A percentile compares a stretch with the other conserved stretches of the same genome.
Conservation (phyloP, 2,888 invertebrate species). For the Eucera pruinosa region DNA sequence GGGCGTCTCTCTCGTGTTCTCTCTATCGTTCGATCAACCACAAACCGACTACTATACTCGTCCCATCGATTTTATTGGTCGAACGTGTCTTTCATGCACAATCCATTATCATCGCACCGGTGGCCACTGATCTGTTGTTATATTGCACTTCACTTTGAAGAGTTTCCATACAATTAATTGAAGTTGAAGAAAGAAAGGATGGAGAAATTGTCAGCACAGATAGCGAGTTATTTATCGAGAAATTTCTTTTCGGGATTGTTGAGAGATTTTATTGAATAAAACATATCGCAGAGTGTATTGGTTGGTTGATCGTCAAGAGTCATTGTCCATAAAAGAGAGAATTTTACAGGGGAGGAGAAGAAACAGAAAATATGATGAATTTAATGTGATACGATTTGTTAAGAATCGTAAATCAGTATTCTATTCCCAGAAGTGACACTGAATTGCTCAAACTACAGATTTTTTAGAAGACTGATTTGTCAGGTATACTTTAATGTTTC, state of each 20-base stretch:
- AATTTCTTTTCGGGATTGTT: slow-evolving; percentile 2
- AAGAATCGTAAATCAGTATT: too few relatives aligned
- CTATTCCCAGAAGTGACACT: too few relatives aligned
- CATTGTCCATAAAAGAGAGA: too few relatives aligned
- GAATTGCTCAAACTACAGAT: too few relatives aligned
- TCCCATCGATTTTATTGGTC: slow-evolving; percentile 57
- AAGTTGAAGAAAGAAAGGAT: neutral
- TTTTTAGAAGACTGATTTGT: too few relatives aligned
- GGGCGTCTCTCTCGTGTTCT: slow-evolving; percentile 19
- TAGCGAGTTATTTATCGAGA: neutral
- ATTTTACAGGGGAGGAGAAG: too few relatives aligned
- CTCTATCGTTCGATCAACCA: slow-evolving; percentile 26
- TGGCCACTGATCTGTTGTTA: slow-evolving; percentile 10
- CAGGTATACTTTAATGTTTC: too few relatives aligned
- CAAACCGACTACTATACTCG: neutral
- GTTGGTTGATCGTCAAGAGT: too few relatives aligned
- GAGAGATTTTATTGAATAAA: too few relatives aligned
- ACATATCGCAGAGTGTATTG: too few relatives aligned
- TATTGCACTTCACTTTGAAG: neutral
- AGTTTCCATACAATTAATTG: neutral
- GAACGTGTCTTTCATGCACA: slow-evolving; percentile 10
- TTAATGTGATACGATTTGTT: too few relatives aligned
- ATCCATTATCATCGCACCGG: neutral
- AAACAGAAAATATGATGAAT: too few relatives aligned
- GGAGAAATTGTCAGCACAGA: neutral